Conservation (phyloP, 2,113 vertebrate genomes). For the Muntiacus muntjak region DNA sequence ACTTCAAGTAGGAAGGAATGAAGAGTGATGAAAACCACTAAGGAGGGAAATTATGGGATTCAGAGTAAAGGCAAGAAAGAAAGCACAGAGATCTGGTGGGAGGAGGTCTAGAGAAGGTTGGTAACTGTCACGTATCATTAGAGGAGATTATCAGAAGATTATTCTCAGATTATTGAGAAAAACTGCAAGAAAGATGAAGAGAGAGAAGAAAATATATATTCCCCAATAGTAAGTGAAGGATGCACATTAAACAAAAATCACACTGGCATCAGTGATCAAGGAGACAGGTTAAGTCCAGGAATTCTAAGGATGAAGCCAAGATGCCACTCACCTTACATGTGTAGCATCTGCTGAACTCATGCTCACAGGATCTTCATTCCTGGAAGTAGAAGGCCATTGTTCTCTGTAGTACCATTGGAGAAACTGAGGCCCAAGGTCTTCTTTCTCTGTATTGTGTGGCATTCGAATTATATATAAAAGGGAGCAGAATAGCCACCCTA, state of each 20-base stretch:
- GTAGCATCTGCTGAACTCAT: not conserved
- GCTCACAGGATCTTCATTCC: not conserved
- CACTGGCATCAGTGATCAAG: slow-evolving; percentile 9
- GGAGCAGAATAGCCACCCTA: not conserved
- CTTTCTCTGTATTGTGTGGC: not conserved
- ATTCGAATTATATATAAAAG: not conserved
- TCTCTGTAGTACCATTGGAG: not conserved
- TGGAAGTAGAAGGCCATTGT: not conserved
- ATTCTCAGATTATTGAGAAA: not conserved
- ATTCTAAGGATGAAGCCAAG: not conserved
- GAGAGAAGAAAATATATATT: slow-evolving; percentile 51
- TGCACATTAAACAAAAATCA: slow-evolving; percentile 39
- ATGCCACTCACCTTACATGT: accelerated
- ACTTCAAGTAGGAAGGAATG: not conserved
- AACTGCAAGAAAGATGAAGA: slow-evolving; percentile 1
- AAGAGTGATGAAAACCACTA: not conserved
- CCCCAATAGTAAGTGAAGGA: not conserved
- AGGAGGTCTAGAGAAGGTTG: slow-evolving; percentile 16
- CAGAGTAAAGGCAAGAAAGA: not conserved
- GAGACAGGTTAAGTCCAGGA: not conserved
- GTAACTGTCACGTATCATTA: not conserved
- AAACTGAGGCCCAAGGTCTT: not conserved
- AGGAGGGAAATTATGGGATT: not conserved
- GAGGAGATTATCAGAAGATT: not conserved
- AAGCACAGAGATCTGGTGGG: slow-evolving; percentile 15